Evolutionary conservation across 2,113 vertebrate species (phyloP).

Genomic region (Chloropsis cyanopogon): DNA sequence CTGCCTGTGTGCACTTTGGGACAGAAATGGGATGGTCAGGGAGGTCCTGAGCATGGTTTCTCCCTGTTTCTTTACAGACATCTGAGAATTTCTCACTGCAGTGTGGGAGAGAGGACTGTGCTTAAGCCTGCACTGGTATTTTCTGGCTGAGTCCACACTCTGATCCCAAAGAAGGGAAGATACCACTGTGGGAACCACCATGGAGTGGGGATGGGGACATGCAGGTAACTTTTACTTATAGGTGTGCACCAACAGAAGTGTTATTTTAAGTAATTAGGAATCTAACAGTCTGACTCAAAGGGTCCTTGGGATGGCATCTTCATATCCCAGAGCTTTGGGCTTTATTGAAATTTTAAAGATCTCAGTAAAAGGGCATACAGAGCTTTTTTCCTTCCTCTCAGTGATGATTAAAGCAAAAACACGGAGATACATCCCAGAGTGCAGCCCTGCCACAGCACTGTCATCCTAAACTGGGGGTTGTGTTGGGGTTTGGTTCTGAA

Average conservation of each 20-base stretch:
- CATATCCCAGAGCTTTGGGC: background rate
- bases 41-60: background rate
- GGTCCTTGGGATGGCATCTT: background rate
- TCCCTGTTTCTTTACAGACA: background rate
- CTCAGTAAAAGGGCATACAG: background rate
- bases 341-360: background rate
- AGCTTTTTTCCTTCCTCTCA: background rate
- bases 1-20: background rate
- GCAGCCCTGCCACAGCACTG: background rate
- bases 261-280: background rate
- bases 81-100: background rate
- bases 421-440: background rate
- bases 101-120: background rate
- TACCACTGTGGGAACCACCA: background rate
- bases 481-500: background rate
- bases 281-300: background rate
- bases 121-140: background rate
- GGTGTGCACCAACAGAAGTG: background rate
- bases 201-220: background rate
- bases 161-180: background rate
- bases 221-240: background rate
- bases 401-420: background rate
- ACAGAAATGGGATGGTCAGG: background rate
- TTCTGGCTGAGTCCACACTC: background rate
- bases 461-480: rapidly evolving